phyloP scores from a whole-genome alignment of 2,888 invertebrate genomes.

The Eristalis intricaria region DNA sequence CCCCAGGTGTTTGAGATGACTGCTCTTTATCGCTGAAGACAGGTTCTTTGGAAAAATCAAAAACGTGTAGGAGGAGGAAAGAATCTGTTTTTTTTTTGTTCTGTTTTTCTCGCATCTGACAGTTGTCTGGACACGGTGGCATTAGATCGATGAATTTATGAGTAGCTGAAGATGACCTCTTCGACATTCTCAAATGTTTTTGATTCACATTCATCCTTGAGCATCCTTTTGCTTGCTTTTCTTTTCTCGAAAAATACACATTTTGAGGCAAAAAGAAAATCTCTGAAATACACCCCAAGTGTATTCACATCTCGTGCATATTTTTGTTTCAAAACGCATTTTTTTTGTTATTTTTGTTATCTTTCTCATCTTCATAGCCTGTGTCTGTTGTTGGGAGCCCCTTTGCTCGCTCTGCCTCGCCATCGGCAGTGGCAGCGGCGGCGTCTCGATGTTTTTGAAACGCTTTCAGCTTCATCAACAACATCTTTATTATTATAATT shows the following conservation, averaged over 20 bases:
- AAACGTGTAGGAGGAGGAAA: not conserved
- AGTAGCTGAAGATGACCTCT: not conserved
- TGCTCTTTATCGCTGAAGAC: not conserved
- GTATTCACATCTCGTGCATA: conserved; percentile 8
- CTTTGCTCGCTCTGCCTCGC: not conserved
- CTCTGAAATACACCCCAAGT: not conserved
- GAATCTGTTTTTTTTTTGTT: not conserved
- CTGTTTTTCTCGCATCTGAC: not conserved
- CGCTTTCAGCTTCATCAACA: conserved; percentile 24
- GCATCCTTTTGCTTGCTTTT: not conserved
- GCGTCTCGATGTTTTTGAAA: conserved; percentile 13
- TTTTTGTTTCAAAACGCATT: conserved; percentile 29
- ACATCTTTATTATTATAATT: conserved; percentile 25
- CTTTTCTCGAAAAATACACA: too few species aligned
- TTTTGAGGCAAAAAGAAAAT: too few species aligned
- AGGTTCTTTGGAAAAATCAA: not conserved
- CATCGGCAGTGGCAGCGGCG: too few species aligned
- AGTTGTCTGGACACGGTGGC: not conserved
- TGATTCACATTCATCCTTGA: not conserved
- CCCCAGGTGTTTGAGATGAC: not conserved
- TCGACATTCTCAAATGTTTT: not conserved
- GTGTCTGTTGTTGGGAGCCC: not conserved
- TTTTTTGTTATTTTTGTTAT: conserved; percentile 8
- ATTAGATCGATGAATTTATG: not conserved
- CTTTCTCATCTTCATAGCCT: not conserved